A percentile compares a stretch with the other conserved stretches of the same genome.
These are phyloP conservation scores for Phalangium opilio DNA, from an alignment of 2,888 invertebrate genomes.

Conservation along the genomic window DNA sequence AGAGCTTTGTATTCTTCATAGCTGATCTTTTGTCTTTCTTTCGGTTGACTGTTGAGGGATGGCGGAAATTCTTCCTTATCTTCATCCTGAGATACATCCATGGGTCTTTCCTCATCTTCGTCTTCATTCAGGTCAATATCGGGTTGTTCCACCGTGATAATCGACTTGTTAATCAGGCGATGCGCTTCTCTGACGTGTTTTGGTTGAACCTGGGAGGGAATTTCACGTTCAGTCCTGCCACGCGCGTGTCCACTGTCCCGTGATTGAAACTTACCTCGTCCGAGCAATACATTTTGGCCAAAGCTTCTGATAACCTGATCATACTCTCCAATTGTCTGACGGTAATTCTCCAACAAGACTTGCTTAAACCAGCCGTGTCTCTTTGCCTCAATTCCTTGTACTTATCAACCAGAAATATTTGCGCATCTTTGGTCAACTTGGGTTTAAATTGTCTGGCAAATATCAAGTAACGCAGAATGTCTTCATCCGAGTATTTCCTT, in stretches of 20 bases:
- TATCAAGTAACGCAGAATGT: conserved; percentile 84
- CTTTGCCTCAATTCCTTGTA: conserved; percentile 73
- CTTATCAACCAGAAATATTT: conserved; percentile 65
- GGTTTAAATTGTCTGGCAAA: conserved; percentile 95
- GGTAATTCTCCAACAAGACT: conserved; percentile 85
- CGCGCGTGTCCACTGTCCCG: too few relatives aligned
- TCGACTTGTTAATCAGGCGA: conserved; percentile 82
- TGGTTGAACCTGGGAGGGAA: conserved; percentile 41
- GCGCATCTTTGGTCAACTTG: conserved; percentile 54
- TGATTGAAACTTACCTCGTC: conserved; percentile 60
- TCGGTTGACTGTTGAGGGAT: background rate
- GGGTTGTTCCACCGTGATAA: conserved; percentile 92
- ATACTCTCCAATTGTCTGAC: conserved; percentile 90
- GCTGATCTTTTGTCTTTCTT: conserved; percentile 41
- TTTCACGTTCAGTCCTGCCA: background rate
- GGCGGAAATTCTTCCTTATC: background rate
- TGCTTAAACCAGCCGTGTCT: conserved; percentile 46
- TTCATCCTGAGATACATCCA: conserved; percentile 9
- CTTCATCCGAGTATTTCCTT: conserved; percentile 62
- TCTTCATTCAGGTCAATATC: conserved; percentile 86
- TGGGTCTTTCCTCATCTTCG: conserved; percentile 29
- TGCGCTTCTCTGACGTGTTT: conserved; percentile 85
- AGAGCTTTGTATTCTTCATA: conserved; percentile 88
- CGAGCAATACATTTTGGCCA: conserved; percentile 89
- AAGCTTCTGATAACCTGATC: conserved; percentile 87